These are phyloP conservation scores for Channa maculata DNA, from an alignment of 2,113 vertebrate species.

Conservation along the genomic window DNA sequence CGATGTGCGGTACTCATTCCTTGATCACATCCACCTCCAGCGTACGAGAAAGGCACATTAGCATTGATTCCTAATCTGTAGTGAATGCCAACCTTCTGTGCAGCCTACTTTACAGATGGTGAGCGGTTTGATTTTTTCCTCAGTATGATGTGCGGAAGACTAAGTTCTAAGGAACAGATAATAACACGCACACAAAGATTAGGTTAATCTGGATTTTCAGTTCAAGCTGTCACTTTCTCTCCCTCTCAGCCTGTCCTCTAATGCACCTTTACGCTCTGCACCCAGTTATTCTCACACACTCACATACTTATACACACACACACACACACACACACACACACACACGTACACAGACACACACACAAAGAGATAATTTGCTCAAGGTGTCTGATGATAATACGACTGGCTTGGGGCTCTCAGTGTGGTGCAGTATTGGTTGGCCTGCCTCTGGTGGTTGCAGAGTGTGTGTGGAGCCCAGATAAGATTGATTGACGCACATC, in stretches of 20 bases:
- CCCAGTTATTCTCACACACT: constrained; percentile 38
- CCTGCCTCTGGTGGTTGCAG: constrained; percentile 67
- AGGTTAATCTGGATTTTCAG: constrained; percentile 49
- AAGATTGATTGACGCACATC: constrained; percentile 82
- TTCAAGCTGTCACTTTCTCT: constrained; percentile 41
- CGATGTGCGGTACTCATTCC: constrained; percentile 35
- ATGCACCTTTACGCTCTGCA: constrained; percentile 48
- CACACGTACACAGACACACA: constrained; percentile 21
- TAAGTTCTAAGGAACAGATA: constrained; percentile 43
- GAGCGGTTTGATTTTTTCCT: constrained; percentile 52
- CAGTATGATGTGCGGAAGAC: constrained; percentile 26
- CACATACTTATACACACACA: constrained; percentile 19
- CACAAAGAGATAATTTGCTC: constrained; percentile 63
- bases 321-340: constrained; percentile 31
- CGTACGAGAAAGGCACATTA: constrained; percentile 55
- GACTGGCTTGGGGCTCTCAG: constrained; percentile 59
- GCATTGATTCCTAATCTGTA: constrained; percentile 63
- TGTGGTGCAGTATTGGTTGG: constrained; percentile 55
- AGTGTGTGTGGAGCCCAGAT: constrained; percentile 78
- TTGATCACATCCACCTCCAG: constrained; percentile 56
- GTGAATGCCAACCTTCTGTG: constrained; percentile 59
- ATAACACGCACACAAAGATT: constrained; percentile 30
- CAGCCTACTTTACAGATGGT: constrained; percentile 58
- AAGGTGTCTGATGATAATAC: constrained; percentile 71
- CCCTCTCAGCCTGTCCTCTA: constrained; percentile 48